phyloP scores from a whole-genome alignment of 2,113 vertebrate species.

The Melanostigma gelatinosum region DNA sequence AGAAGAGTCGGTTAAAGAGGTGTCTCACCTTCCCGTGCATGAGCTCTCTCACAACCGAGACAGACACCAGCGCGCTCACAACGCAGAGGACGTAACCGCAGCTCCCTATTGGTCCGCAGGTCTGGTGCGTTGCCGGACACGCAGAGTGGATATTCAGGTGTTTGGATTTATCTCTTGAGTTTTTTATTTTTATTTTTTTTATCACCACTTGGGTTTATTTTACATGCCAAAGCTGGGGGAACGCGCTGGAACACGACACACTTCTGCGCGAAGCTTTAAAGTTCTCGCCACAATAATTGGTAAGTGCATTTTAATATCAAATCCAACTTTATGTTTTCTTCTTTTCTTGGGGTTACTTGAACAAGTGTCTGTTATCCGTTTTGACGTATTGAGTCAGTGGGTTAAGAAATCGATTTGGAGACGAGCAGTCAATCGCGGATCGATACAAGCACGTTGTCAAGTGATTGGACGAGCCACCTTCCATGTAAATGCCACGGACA shows the following conservation, averaged over 20 bases:
- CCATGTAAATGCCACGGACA: constrained; percentile 40
- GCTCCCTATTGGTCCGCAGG: constrained; percentile 43
- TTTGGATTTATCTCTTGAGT: constrained; percentile 53
- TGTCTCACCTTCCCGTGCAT: constrained; percentile 67
- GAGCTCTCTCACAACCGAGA: constrained; percentile 31
- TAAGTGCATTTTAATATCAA: constrained; percentile 55
- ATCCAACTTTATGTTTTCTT: not conserved
- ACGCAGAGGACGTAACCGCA: constrained; percentile 11
- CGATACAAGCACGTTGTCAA: constrained; percentile 50
- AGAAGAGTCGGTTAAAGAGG: constrained; percentile 65
- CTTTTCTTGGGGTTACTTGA: no score
- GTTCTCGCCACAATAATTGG: constrained; percentile 84
- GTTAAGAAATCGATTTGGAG: constrained; percentile 39
- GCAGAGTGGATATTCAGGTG: constrained; percentile 59
- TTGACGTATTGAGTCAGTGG: constrained; percentile 1
- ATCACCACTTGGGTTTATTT: constrained; percentile 30
- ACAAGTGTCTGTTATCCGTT: not conserved
- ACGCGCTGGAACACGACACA: constrained; percentile 58
- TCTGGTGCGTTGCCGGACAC: constrained; percentile 26
- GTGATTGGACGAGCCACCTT: constrained; percentile 36
- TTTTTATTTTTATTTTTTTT: not conserved
- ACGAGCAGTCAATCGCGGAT: constrained; percentile 42
- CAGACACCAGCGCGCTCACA: constrained; percentile 34
- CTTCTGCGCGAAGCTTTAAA: constrained; percentile 75
- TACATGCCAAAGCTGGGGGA: constrained; percentile 82